Evolutionary conservation across 2,888 invertebrate genomes (phyloP), one percentile per base, ranked within the genome.

Genomic region (Drosophila percnosoma): DNA sequence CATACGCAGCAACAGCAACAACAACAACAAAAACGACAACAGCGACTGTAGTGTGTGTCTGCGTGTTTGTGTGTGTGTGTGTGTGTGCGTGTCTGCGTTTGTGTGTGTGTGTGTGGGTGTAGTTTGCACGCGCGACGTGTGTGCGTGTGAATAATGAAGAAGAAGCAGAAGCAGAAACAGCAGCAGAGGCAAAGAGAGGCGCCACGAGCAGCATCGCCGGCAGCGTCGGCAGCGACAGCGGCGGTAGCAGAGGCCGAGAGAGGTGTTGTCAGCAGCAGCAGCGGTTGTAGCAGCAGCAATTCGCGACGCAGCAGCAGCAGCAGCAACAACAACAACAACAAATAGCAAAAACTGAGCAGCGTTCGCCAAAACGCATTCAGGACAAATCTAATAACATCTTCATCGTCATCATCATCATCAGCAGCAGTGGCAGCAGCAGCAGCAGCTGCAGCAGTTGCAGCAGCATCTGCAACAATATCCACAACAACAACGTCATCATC

Each of bases 261-360:
- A 73, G 62, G 74, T 71, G 68, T 74, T 68, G 61, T 73, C 52
- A 68, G 82, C 79, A 82, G 75, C 86, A 73, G 83, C 77, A 63
- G 67, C 66, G 63, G 61, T 73, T 75, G 66, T 59, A 72, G 75
- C 69, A 78, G 69, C 73, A 69, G 80, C 79, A 84, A 75, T 67
- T 83, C 89, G 73, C 83, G 83, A 71, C 89, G 80, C 73, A 87
- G 73, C 75, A 88, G 72, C 84, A 68, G 79, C 60, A 88, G 87
- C 70, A 88, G 73, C 68, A 80, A 80, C 73, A 89, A 83, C 54
- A 89, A 83, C 57, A 82, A 85, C 82, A 81, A 74, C 65, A 89
- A 85, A 85, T 85, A 85, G 90, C 85, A 89, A 85, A 85, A 85
- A 89, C 86, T 85, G 78, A 80, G 73, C 73, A 88, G 85, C 90